A percentile compares a stretch with the other conserved stretches of the same genome.
Evolutionary conservation across 1,140 invertebrate species (phyloP).

Genomic region (Zeugodacus cucurbitae): DNA sequence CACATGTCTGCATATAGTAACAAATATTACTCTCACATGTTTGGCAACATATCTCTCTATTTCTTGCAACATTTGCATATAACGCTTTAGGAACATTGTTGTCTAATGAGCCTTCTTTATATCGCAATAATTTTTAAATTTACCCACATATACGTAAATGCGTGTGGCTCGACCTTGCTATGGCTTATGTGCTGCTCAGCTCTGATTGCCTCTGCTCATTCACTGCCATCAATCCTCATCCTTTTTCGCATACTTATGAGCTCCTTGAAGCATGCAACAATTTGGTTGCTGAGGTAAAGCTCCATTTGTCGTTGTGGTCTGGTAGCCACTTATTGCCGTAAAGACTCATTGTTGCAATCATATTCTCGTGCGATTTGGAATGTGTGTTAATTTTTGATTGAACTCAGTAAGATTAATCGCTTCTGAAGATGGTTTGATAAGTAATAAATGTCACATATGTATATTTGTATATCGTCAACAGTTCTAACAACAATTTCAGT

Average conservation of each 20-base stretch:
- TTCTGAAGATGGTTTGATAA: too few species aligned
- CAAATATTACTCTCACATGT: not conserved
- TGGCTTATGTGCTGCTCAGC: not conserved
- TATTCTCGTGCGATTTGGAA: not conserved
- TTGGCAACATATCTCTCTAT: not conserved
- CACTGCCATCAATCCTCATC: not conserved
- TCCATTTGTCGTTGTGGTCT: not conserved
- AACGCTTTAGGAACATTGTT: not conserved
- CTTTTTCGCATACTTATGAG: not conserved
- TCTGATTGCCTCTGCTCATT: not conserved
- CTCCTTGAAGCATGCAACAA: not conserved
- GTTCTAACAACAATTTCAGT: too few species aligned
- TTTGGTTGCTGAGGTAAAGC: not conserved
- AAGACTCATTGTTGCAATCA: not conserved
- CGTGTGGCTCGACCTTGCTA: not conserved
- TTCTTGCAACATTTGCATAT: not conserved
- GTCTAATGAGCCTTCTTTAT: not conserved
- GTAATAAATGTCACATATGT: too few species aligned
- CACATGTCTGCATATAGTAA: too few species aligned
- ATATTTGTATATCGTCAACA: too few species aligned
- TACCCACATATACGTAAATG: too few species aligned
- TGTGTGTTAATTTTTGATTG: not conserved
- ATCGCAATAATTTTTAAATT: not conserved
- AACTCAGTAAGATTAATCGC: too few species aligned
- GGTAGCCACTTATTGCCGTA: not conserved